phyloP scores from a whole-genome alignment of 2,797 vertebrate genomes.

The Balearica regulorum region DNA sequence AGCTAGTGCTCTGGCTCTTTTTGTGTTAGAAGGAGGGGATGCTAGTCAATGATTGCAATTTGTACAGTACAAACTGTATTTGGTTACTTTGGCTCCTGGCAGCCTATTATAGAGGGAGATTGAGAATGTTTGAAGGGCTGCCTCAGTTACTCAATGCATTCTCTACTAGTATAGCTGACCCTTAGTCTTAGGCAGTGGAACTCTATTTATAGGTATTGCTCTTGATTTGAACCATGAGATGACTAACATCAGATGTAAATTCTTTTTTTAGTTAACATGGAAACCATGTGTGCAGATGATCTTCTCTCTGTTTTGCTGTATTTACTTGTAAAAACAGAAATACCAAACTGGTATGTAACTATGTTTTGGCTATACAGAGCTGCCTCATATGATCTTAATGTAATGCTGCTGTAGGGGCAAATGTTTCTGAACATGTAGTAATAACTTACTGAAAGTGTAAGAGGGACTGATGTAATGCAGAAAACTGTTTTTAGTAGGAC shows the following conservation, averaged over 20 bases:
- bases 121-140: not conserved
- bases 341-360: constrained; percentile 90
- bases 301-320: constrained; percentile 92
- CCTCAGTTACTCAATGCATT: not conserved
- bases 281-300: constrained; percentile 92
- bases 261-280: constrained; percentile 81
- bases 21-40: not conserved
- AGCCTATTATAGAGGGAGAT: not conserved
- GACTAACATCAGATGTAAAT: not conserved
- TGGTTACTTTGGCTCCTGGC: not conserved
- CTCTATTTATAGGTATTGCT: not conserved
- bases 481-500: not conserved
- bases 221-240: not conserved
- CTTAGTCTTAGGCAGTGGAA: not conserved
- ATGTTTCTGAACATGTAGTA: not conserved
- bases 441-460: not conserved
- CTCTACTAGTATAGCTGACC: not conserved
- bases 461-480: not conserved
- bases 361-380: not conserved
- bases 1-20: not conserved
- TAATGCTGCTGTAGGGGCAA: not conserved
- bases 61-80: not conserved
- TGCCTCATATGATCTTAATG: not conserved
- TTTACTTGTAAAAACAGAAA: constrained; percentile 94
- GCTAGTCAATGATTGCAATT: not conserved